Percentiles rank a stretch among this genome's conserved stretches.
Conservation (phyloP, 2,888 invertebrate species). For the Agriopis aurantiaria region DNA sequence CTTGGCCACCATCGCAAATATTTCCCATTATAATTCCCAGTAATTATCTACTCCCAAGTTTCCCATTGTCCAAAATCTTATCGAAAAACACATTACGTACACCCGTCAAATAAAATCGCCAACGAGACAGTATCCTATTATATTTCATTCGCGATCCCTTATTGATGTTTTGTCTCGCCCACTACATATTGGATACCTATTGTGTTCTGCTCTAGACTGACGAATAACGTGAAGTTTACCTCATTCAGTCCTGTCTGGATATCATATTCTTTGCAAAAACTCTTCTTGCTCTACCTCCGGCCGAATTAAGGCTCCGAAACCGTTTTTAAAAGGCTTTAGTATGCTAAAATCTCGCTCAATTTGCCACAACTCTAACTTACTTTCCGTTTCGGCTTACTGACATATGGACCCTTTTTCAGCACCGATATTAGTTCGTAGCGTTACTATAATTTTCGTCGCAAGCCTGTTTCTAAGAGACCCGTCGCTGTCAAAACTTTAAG, state of each 20-base stretch:
- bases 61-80: not conserved
- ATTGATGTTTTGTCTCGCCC: not conserved
- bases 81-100: not conserved
- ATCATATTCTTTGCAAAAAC: not conserved
- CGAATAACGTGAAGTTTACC: no score
- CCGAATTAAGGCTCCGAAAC: conserved; percentile 11
- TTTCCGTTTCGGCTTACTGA: no score
- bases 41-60: not conserved
- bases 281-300: conserved; percentile 18
- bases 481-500: conserved; percentile 10
- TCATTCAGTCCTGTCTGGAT: not conserved
- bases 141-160: not conserved
- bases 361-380: no score
- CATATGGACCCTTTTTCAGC: no score
- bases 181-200: not conserved
- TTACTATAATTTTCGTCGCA: not conserved
- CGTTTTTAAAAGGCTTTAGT: conserved; percentile 3
- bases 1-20: no score
- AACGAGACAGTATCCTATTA: not conserved
- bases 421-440: no score
- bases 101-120: not conserved
- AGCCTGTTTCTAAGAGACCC: not conserved
- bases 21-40: no score
- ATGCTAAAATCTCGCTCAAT: conserved; percentile 3
- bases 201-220: not conserved